A percentile compares a stretch with the other conserved stretches of the same genome.
These are phyloP conservation scores for Dipus sagitta DNA, from an alignment of 2,797 vertebrate genomes.

Conservation along the genomic window DNA sequence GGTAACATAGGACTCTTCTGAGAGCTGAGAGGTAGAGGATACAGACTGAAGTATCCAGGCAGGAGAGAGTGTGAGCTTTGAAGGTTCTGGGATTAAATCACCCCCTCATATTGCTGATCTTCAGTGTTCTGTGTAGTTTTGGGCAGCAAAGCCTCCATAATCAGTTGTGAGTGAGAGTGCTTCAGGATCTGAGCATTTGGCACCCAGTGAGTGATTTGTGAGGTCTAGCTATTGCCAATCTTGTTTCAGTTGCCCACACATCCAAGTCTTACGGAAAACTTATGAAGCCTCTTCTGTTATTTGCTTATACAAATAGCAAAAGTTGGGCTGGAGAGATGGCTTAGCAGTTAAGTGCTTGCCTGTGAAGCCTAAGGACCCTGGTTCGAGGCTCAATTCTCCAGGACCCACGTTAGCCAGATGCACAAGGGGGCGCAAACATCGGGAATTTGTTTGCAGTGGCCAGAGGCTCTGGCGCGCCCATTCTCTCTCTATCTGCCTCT, in stretches of 20 bases:
- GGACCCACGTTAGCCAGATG: too few relatives aligned
- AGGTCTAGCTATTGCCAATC: background rate
- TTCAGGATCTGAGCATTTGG: background rate
- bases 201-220: fast-evolving
- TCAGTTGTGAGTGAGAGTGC: background rate
- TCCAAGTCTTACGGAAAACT: background rate
- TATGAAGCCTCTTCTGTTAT: background rate
- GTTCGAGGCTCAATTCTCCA: too few relatives aligned
- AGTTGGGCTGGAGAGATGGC: too few relatives aligned
- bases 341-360: too few relatives aligned
- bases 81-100: background rate
- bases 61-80: background rate
- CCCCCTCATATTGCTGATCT: background rate
- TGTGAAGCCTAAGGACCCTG: too few relatives aligned
- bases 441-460: too few relatives aligned
- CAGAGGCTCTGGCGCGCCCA: too few relatives aligned
- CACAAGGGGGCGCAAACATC: too few relatives aligned
- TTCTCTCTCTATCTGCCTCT: too few relatives aligned
- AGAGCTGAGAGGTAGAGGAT: background rate
- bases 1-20: background rate
- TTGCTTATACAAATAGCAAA: too few relatives aligned
- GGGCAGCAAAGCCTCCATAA: fast-evolving
- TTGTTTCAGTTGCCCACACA: background rate
- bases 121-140: background rate
- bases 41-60: background rate